Conservation (phyloP, 1,140 invertebrate genomes). For the Neodiprion virginianus region DNA sequence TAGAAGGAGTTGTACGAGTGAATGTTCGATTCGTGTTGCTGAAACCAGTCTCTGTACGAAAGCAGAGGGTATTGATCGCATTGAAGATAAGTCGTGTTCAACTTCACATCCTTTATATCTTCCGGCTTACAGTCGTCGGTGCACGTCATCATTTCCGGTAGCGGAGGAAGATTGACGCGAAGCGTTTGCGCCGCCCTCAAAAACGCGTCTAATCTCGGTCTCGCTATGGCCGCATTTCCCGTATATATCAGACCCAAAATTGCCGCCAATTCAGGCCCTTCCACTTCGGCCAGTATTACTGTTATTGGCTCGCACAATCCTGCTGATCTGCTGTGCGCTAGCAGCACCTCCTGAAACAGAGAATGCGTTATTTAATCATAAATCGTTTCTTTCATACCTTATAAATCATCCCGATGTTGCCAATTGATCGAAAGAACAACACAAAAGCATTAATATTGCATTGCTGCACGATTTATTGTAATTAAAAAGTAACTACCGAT, state of each 20-base stretch:
- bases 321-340: constrained; percentile 61
- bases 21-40: background rate
- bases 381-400: no score
- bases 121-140: constrained; percentile 36
- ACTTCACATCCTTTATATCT: constrained; percentile 40
- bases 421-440: no score
- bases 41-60: constrained; percentile 1
- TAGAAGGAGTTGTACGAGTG: background rate
- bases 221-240: constrained; percentile 65
- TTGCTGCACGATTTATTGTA: no score
- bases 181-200: constrained; percentile 65
- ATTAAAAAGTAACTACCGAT: background rate
- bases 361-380: background rate
- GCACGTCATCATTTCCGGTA: constrained; percentile 35
- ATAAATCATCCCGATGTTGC: no score
- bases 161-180: constrained; percentile 53
- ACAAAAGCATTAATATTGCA: no score
- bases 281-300: constrained; percentile 66
- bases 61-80: constrained; percentile 41
- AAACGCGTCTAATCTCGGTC: constrained; percentile 62
- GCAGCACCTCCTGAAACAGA: constrained; percentile 54
- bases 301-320: constrained; percentile 53
- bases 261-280: constrained; percentile 63
- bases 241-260: constrained; percentile 69
- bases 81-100: constrained; percentile 34